phyloP scores from a whole-genome alignment of 2,888 invertebrate genomes.

The Leptopterna dolabrata region DNA sequence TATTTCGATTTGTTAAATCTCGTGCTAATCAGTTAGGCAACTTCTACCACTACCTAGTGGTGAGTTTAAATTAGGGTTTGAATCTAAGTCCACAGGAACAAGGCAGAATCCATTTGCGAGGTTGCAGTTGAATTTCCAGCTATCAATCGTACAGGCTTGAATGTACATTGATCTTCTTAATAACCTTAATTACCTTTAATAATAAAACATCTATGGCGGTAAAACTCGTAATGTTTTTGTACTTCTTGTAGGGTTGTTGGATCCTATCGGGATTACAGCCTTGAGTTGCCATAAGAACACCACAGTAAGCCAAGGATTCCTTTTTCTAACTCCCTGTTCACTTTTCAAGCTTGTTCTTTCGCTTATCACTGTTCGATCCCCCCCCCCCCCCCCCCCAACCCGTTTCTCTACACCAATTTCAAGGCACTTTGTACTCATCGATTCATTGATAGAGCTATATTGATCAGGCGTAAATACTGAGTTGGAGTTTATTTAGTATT shows the following conservation, averaged over 20 bases:
- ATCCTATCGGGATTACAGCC: slow-evolving; percentile 65
- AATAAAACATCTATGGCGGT: background rate
- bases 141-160: background rate
- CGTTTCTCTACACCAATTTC: background rate
- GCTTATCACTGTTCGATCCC: slow-evolving; percentile 42
- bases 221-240: slow-evolving; percentile 50
- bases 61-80: background rate
- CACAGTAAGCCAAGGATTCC: slow-evolving; percentile 61
- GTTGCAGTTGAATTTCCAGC: background rate
- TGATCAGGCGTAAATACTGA: background rate
- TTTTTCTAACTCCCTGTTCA: slow-evolving; percentile 55
- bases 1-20: no score
- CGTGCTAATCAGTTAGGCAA: no score
- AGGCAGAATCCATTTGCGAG: background rate
- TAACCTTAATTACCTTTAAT: background rate
- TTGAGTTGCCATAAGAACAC: slow-evolving; percentile 63
- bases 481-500: background rate
- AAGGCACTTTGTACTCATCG: background rate
- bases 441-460: background rate
- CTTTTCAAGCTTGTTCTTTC: slow-evolving; percentile 57
- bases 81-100: background rate
- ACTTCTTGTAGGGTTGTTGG: slow-evolving; percentile 65
- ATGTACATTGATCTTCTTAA: background rate
- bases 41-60: background rate
- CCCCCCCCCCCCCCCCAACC: slow-evolving; percentile 5